phyloP scores from a whole-genome alignment of 2,888 invertebrate species.

The Rhyacophila evoluta region DNA sequence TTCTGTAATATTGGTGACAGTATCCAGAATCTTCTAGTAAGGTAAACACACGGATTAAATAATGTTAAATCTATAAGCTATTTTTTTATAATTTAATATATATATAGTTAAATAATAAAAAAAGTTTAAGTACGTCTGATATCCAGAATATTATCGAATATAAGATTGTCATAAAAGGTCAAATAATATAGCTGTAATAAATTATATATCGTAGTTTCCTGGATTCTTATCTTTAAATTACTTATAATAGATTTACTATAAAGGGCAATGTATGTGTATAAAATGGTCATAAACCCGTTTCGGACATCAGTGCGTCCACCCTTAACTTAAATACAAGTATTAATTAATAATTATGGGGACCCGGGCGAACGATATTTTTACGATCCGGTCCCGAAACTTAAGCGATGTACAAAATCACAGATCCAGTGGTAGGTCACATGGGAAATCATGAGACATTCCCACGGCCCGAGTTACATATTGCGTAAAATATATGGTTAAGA shows the following conservation, averaged over 20 bases:
- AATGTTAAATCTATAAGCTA: too few species aligned
- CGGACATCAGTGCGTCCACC: background rate
- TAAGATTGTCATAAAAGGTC: too few species aligned
- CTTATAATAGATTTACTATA: background rate
- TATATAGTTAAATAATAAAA: too few species aligned
- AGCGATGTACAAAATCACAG: conserved; percentile 8
- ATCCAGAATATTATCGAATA: too few species aligned
- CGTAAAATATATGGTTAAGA: background rate
- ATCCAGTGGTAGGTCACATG: background rate
- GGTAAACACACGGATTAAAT: too few species aligned
- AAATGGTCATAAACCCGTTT: background rate
- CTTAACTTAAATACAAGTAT: conserved; percentile 7
- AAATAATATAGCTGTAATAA: background rate
- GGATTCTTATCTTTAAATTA: background rate
- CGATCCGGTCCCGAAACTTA: background rate
- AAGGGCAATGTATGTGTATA: background rate
- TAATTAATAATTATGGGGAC: conserved; percentile 10
- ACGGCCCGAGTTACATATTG: background rate
- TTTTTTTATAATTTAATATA: too few species aligned
- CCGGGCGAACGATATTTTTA: conserved; percentile 1
- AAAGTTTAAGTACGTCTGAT: too few species aligned
- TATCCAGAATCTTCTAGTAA: too few species aligned
- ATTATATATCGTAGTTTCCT: background rate
- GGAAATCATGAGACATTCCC: background rate
- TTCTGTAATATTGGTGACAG: too few species aligned